Evolutionary conservation across 2,113 vertebrate species (phyloP).

Genomic region (Dromaius novaehollandiae): DNA sequence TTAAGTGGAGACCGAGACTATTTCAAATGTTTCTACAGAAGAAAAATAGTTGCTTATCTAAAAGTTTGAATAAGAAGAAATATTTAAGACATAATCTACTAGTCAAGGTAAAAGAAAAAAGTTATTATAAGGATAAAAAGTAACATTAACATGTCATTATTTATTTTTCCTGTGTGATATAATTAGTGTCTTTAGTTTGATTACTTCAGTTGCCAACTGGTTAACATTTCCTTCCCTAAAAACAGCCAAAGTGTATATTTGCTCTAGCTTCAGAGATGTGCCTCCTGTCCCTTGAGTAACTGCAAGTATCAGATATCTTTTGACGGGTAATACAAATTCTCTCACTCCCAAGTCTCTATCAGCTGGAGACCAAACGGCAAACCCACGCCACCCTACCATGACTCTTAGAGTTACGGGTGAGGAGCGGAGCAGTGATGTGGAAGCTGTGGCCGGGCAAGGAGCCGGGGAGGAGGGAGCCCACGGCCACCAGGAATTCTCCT

Average conservation of each 20-base stretch:
- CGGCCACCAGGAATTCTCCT: not conserved
- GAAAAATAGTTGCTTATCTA: not conserved
- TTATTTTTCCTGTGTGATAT: not conserved
- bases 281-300: not conserved
- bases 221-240: not conserved
- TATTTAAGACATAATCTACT: not conserved
- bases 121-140: not conserved
- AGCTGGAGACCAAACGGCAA: not conserved
- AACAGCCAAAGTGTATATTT: not conserved
- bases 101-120: not conserved
- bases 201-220: not conserved
- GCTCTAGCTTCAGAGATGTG: not conserved
- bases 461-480: rapidly evolving
- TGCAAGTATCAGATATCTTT: not conserved
- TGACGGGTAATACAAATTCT: not conserved
- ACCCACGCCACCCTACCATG: rapidly evolving
- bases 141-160: not conserved
- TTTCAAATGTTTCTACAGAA: not conserved
- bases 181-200: not conserved
- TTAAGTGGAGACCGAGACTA: not conserved
- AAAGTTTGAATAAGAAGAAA: not conserved
- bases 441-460: not conserved
- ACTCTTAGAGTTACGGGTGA: rapidly evolving
- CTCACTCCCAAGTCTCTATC: not conserved
- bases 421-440: not conserved